Percentiles rank a stretch among this genome's conserved stretches.
Conservation (phyloP, 1,140 invertebrate species). For the Diuraphis noxia region DNA sequence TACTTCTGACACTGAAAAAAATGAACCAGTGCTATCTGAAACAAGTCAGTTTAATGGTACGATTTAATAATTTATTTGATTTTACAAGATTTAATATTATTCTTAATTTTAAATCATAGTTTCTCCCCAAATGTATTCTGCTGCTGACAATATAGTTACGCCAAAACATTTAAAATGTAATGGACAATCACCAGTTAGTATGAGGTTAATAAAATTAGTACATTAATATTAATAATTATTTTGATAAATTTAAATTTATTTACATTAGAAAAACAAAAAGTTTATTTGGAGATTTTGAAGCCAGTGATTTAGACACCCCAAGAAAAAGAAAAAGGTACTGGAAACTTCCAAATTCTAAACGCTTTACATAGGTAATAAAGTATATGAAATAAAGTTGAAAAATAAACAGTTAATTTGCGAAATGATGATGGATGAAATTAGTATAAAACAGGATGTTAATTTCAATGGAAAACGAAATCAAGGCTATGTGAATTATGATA, state of each 20-base stretch:
- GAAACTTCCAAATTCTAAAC: constrained; percentile 17
- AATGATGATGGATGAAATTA: constrained; percentile 57
- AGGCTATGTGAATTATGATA: constrained; percentile 42
- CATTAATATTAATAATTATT: background rate
- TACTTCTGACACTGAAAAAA: background rate
- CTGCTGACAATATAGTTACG: background rate
- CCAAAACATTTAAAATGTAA: background rate
- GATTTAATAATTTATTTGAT: background rate
- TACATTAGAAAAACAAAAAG: background rate
- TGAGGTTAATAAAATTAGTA: background rate
- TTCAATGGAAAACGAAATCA: constrained; percentile 55
- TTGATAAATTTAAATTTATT: background rate
- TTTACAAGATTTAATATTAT: background rate
- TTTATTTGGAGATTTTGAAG: background rate
- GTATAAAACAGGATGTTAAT: constrained; percentile 56
- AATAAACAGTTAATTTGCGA: background rate
- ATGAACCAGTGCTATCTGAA: background rate
- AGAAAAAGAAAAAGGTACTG: constrained; percentile 6
- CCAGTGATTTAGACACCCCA: background rate
- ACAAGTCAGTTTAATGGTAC: background rate
- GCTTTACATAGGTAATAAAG: constrained; percentile 18
- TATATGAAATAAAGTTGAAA: background rate
- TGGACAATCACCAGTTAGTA: background rate
- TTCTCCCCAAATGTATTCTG: background rate
- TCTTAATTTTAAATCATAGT: background rate